Base-by-base conservation (phyloP, 2,888 invertebrate genomes). In the Chloromyia formosa region DNA sequence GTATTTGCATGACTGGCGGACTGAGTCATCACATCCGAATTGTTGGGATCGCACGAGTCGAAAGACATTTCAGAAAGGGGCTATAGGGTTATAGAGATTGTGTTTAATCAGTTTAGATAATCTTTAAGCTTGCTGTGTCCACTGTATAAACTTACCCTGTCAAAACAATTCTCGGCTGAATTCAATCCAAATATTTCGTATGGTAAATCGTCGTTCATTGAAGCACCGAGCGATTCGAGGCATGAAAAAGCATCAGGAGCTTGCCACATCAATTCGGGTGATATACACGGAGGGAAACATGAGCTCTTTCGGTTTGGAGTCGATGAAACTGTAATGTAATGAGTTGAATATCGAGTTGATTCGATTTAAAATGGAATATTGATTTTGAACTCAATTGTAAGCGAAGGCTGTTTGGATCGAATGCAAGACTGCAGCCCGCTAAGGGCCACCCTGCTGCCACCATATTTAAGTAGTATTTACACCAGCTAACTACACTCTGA, bases 1-100 rank as follows among this genome's bases (percentile, higher is more conserved):
- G 82, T 82, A 1, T 80, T 81, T n/a, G 77, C 72, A 18, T 80
- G 80, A 14, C 79, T 79, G 0, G 79, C 80, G 40, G 80, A 74
- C 0, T 84, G 82, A 0, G 81, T 80, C 80, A 84, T 82, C 14
- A 81, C 23, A 23, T 84, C 85, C 58, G 82, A 83, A 61, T 84
- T 83, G 68, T 84, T 82, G 0, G 82, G 85, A 68, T 86, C 85
- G 22, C 83, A 83, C 0, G 86, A 86, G 75, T 85, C 85, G 72
- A 84, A 84, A 0, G 85, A 85, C 40, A 85, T 82, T 78, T 86
- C 85, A n/a, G 85, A 85, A 1, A 86, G 80, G 0, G 85, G 85
- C 84, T 85, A 75, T 27, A 22, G 73, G 14, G 12, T 2, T 35
- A 35, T 2, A 35, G 27, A 35, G 23, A 76, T 23, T 14, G 5